Evolutionary conservation across 1,140 invertebrate species (phyloP), one percentile per base, ranked within the genome.

Genomic region (Diabrotica undecimpunctata): DNA sequence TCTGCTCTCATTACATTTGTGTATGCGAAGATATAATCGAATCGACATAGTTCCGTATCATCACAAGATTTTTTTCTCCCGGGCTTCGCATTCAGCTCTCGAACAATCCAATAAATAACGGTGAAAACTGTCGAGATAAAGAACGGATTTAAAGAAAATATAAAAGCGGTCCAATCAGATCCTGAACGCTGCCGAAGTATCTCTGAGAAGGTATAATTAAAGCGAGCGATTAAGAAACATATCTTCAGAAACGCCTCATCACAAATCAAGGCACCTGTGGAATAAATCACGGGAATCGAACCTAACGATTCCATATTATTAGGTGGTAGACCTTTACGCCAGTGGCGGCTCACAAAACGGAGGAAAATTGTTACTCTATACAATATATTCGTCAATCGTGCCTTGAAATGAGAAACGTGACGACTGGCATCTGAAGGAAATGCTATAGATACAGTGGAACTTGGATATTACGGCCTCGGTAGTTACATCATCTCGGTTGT

Each of bases 181-280:
- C 14, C 37, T n/a, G 39, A 51, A 61, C 51, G 59, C 58, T 52
- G 62, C 52, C 12, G 65, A 62, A 61, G 70, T 71, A 73, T 69
- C 67, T 73, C 67, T 66, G 56, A 60, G 66, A 67, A 71, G 69
- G 67, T 68, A 69, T 66, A 69, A 73, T 71, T 73, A 71, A 73
- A 73, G 71, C 64, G 58, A 61, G 58, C 71, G 71, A 73, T 73
- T 71, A 73, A 73, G 71, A 71, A 73, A 73, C 70, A 66, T 71
- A 73, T 70, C 64, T 67, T 53, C 51, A 62, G 68, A 67, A 68
- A 71, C 72, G 72, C 72, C 72, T 73, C 72, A 57, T 72, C 72
- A 73, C 72, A 73, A 73, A 73, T 73, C 72, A 73, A 70, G 62
- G 41, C 66, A 67, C 66, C 70, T 65, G 66, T 65, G 61, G 61